Evolutionary conservation across 2,888 invertebrate genomes (phyloP), one percentile per base, ranked within the genome.

Genomic region (Euzetes globulus): DNA sequence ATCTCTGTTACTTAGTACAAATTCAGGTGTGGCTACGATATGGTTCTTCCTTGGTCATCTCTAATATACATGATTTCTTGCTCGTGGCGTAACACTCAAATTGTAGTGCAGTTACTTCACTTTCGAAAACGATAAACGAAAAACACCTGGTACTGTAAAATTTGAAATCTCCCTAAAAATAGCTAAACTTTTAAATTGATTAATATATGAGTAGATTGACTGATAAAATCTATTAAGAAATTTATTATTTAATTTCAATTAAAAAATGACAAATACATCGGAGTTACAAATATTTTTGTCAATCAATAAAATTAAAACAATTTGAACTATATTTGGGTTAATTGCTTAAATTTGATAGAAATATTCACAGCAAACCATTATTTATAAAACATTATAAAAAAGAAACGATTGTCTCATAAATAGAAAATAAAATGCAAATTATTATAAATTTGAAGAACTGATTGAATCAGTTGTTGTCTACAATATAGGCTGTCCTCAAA

Each of bases 101-200:
- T 97, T 96, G 96, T 92, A 92, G 41, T 97, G 97, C 83, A 87
- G 88, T 79, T 90, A 93, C 81, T 97, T 97, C 87, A 97, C 97
- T 77, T 97, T 89, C 85, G 88, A 94, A 82, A 97, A 97, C 86
- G 87, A 88, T 77, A 85, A 88, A 88, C 88, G 77, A 86, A 87
- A 78, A 87, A 86, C 80, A 87, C 87, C n/a, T n/a, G n/a, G n/a
- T n/a, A n/a, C 78, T 96, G 96, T 85, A 94, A 95, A 84, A 94
- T 96, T 87, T 96, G 96, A 86, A 90, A 88, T 82, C 86, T 94
- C 83, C 94, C 95, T 27, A 81, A 80, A 68, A 78, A 75, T 50
- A 15, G 15, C 19, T 33, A 41, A 65, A 3, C 7, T 22, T 11
- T 4, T 58, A 3, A 22, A 58, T 58, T 22, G 9, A 58, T 58